phyloP scores from a whole-genome alignment of 2,888 invertebrate species.

The Pelosia muscerda region DNA sequence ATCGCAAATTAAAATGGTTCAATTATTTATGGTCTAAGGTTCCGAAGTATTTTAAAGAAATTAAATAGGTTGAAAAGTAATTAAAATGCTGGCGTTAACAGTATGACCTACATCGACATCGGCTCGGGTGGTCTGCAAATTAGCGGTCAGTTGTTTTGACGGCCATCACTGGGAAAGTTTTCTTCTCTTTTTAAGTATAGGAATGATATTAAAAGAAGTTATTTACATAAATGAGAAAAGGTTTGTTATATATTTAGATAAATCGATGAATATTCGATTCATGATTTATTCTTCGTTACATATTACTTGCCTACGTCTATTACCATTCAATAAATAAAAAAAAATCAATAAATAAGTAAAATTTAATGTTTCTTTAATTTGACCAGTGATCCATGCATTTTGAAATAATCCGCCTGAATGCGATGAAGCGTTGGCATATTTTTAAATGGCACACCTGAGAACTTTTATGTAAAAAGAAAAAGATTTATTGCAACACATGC shows the following conservation, averaged over 20 bases:
- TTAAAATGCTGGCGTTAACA: constrained; percentile 15
- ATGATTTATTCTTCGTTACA: neutral
- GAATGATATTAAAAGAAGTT: constrained; percentile 2
- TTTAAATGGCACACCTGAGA: neutral
- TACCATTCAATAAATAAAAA: too few relatives aligned
- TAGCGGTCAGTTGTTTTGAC: constrained; percentile 22
- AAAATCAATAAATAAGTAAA: too few relatives aligned
- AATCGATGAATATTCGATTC: neutral
- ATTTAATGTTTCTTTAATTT: neutral
- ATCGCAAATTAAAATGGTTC: constrained; percentile 52
- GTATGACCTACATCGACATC: constrained; percentile 23
- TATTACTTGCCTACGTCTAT: too few relatives aligned
- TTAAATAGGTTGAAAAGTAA: constrained; percentile 11
- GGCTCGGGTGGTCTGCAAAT: constrained; percentile 27
- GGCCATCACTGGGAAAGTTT: constrained; percentile 11
- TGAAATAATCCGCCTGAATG: neutral
- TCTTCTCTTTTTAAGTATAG: neutral
- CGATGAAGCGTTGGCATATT: neutral
- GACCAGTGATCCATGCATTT: neutral
- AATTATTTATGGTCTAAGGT: constrained; percentile 45
- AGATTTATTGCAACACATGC: neutral
- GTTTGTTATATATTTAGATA: neutral
- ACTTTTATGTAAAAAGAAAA: neutral
- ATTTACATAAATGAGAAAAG: neutral
- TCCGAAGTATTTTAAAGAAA: constrained; percentile 9